A percentile compares a stretch with the other conserved stretches of the same genome.
phyloP scores from a whole-genome alignment of 30 jellyfish, hydroid and myxozoan genomes.

The Rhopilema esculentum region DNA sequence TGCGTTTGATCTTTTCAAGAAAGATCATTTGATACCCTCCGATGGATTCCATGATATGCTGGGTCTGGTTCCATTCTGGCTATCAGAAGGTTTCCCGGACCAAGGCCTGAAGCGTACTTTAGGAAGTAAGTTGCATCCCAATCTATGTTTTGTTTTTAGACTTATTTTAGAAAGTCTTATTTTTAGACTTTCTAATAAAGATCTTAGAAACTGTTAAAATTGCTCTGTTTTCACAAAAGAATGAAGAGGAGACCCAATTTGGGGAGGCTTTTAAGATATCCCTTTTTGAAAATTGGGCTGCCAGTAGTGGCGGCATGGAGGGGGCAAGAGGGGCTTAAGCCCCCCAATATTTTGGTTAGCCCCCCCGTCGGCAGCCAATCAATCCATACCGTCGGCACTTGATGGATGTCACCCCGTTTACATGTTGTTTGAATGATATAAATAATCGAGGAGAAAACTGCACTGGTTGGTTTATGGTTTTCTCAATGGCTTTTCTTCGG shows the following conservation, averaged over 20 bases:
- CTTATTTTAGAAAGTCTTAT: too few relatives aligned
- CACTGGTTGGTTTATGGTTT: too few relatives aligned
- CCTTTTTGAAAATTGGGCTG: too few relatives aligned
- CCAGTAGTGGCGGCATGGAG: neutral
- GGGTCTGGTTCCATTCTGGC: slow-evolving; percentile 24
- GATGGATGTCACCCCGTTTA: neutral
- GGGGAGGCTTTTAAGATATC: too few relatives aligned
- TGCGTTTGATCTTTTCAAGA: slow-evolving; percentile 7
- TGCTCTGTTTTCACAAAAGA: too few relatives aligned
- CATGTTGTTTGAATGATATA: neutral
- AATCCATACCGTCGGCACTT: neutral
- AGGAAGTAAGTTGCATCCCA: slow-evolving; percentile 22
- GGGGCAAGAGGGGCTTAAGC: neutral
- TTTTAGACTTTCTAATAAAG: too few relatives aligned
- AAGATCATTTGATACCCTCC: neutral
- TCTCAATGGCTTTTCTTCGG: too few relatives aligned
- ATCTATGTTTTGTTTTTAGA: too few relatives aligned
- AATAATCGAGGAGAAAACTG: neutral
- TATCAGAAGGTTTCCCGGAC: neutral
- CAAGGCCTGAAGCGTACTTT: neutral
- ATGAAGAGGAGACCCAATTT: too few relatives aligned
- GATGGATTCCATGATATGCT: slow-evolving; percentile 24
- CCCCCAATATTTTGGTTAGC: neutral
- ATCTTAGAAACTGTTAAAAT: too few relatives aligned
- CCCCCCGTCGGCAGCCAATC: neutral